Conservation (phyloP, 2,797 vertebrate genomes). For the Dendrocincla fuliginosa region DNA sequence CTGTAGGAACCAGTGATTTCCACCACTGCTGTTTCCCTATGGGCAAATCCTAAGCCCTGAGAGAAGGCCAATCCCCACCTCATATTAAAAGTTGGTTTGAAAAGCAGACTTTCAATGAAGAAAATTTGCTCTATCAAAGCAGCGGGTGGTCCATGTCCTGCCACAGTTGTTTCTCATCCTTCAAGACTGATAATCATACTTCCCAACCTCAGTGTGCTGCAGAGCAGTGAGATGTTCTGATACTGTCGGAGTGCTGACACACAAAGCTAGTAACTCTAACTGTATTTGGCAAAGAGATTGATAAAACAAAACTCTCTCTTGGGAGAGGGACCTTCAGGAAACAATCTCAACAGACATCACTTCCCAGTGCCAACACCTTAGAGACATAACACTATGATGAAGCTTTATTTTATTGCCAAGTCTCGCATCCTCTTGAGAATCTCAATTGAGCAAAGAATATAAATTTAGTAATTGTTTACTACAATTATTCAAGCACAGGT, state of each 20-base stretch:
- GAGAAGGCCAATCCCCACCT: background rate
- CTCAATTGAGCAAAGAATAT: background rate
- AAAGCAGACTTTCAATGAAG: background rate
- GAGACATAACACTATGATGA: background rate
- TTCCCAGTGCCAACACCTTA: background rate
- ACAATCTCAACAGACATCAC: background rate
- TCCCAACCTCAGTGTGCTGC: fast-evolving
- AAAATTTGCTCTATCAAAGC: background rate
- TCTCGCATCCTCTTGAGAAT: background rate
- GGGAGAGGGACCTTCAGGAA: background rate
- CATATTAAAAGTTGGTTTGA: background rate
- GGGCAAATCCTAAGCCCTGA: background rate
- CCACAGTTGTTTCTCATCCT: background rate
- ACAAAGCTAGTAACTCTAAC: background rate
- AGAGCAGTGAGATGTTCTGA: background rate
- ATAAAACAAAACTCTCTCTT: background rate
- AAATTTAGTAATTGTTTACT: background rate
- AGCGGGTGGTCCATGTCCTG: background rate
- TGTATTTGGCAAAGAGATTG: background rate
- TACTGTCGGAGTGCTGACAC: background rate
- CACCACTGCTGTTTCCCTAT: background rate
- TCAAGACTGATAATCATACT: background rate
- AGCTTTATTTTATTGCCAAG: background rate
- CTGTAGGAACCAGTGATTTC: background rate
- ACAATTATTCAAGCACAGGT: background rate